phyloP scores from a whole-genome alignment of 2,113 vertebrate species.

The Speoplatyrhinus poulsoni region DNA sequence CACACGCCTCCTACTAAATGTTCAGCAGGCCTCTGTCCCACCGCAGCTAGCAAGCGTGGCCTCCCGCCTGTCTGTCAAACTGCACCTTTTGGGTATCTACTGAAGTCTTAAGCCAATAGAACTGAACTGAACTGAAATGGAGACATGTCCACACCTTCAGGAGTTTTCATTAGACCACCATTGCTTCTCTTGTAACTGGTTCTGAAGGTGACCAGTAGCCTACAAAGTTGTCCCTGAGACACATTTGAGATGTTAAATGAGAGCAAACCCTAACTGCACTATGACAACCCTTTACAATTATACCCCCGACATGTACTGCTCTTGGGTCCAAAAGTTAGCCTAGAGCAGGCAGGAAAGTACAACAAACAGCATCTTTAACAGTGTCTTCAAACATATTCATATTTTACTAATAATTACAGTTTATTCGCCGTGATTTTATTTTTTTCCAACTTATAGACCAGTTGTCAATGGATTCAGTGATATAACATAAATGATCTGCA shows the following conservation, averaged over 20 bases:
- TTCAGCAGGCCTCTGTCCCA: conserved; percentile 57
- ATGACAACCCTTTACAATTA: conserved; percentile 49
- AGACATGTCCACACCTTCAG: conserved; percentile 4
- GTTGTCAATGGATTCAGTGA: conserved; percentile 55
- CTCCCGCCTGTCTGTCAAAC: conserved; percentile 52
- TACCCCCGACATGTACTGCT: conserved; percentile 69
- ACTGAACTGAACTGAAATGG: conserved; percentile 20
- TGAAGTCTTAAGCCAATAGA: conserved; percentile 18
- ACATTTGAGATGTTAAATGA: conserved; percentile 37
- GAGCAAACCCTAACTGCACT: conserved; percentile 51
- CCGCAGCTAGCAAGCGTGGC: conserved; percentile 31
- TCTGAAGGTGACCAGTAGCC: conserved; percentile 70
- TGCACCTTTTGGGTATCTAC: conserved; percentile 47
- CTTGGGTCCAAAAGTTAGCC: conserved; percentile 59
- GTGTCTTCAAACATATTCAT: conserved; percentile 76
- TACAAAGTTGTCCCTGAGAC: conserved; percentile 70
- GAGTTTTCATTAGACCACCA: conserved; percentile 31
- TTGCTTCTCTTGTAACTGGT: conserved; percentile 51
- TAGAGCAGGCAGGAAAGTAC: conserved; percentile 52
- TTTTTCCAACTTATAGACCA: conserved; percentile 34
- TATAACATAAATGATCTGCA: conserved; percentile 44
- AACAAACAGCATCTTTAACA: conserved; percentile 74
- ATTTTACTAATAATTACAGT: conserved; percentile 69
- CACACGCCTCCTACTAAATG: conserved; percentile 57
- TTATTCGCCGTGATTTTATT: conserved; percentile 38